Conservation (phyloP, 1,140 invertebrate genomes). For the Phthorimaea operculella region DNA sequence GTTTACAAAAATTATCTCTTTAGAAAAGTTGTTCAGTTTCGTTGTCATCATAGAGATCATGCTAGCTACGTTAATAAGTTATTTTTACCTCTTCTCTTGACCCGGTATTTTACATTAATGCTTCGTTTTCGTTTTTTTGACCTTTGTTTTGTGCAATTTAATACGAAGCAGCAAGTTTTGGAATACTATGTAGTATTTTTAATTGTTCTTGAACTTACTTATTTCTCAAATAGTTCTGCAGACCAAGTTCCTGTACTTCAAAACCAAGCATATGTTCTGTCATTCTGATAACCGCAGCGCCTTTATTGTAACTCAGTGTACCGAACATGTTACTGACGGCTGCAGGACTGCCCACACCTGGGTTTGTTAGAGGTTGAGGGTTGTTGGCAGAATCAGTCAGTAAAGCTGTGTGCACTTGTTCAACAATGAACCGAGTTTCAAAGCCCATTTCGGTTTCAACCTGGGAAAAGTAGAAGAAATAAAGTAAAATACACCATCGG, state of each 20-base stretch:
- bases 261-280: slow-evolving; percentile 77
- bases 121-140: no score
- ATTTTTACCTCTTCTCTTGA: no score
- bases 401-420: slow-evolving; percentile 74
- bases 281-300: slow-evolving; percentile 80
- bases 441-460: slow-evolving; percentile 67
- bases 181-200: no score
- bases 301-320: slow-evolving; percentile 73
- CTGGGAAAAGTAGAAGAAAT: slow-evolving; percentile 25
- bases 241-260: slow-evolving; percentile 70
- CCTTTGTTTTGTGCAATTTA: no score
- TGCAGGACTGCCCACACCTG: slow-evolving; percentile 55
- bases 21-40: no score
- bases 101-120: no score
- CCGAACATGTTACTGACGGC: slow-evolving; percentile 70
- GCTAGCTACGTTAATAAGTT: no score
- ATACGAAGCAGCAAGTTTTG: no score
- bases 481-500: no score
- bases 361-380: slow-evolving; percentile 72
- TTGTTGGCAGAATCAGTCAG: slow-evolving; percentile 72
- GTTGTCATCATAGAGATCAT: no score
- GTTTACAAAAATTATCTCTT: no score
- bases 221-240: slow-evolving; percentile 67
- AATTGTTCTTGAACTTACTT: slow-evolving; percentile 45
- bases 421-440: slow-evolving; percentile 70